phyloP scores from a whole-genome alignment of 2,888 invertebrate species.

The Keiferia lycopersicella region DNA sequence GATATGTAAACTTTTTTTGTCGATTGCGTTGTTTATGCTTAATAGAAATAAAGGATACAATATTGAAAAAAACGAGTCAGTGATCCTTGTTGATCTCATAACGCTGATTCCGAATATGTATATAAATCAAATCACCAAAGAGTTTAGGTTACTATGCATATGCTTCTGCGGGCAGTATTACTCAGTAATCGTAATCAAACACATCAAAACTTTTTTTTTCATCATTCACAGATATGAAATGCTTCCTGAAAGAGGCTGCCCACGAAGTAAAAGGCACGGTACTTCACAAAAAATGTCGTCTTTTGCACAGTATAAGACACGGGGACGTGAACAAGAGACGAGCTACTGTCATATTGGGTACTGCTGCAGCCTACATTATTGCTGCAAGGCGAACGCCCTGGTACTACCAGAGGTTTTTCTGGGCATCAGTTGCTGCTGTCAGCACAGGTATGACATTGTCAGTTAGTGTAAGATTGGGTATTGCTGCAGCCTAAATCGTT shows the following conservation, averaged over 20 bases:
- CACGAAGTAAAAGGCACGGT: neutral
- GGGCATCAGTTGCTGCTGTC: conserved; percentile 43
- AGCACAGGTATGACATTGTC: neutral
- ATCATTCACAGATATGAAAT: too few species aligned
- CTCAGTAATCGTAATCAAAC: too few species aligned
- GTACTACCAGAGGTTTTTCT: neutral
- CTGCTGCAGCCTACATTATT: conserved; percentile 41
- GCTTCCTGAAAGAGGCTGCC: neutral
- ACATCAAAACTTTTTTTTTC: too few species aligned
- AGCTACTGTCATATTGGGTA: conserved; percentile 38
- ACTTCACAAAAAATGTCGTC: neutral
- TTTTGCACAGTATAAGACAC: conserved; percentile 28
- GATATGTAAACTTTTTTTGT: too few species aligned
- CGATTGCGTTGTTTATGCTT: too few species aligned
- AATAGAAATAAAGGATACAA: too few species aligned
- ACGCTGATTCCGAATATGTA: too few species aligned
- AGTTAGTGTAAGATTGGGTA: conserved; percentile 15
- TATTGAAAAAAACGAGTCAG: too few species aligned
- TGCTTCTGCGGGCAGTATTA: too few species aligned
- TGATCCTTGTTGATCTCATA: too few species aligned
- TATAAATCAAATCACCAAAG: too few species aligned
- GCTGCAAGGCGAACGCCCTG: conserved; percentile 24
- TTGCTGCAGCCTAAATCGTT: conserved; percentile 41
- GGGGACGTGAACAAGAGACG: conserved; percentile 45
- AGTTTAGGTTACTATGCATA: too few species aligned